These are phyloP conservation scores for Chunga burmeisteri DNA, from an alignment of 2,113 vertebrate genomes.

Conservation along the genomic window DNA sequence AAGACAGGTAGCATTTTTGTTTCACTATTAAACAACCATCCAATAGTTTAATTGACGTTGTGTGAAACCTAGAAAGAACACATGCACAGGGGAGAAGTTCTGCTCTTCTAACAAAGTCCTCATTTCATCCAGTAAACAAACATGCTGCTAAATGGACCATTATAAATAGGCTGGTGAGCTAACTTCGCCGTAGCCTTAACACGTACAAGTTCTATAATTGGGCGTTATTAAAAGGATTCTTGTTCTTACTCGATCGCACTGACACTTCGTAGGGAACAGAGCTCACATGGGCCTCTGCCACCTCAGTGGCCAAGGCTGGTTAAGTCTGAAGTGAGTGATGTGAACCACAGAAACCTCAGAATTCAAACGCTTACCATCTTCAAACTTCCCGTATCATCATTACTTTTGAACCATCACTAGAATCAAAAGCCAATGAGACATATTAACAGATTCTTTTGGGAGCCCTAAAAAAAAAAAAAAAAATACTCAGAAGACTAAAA, in stretches of 20 bases:
- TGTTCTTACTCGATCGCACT: not conserved
- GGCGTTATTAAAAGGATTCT: not conserved
- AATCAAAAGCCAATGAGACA: not conserved
- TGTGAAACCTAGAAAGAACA: not conserved
- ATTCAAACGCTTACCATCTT: not conserved
- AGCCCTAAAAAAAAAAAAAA: not conserved
- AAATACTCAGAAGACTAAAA: not conserved
- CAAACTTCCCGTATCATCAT: not conserved
- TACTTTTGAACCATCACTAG: not conserved
- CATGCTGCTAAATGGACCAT: not conserved
- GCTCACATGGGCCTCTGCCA: not conserved
- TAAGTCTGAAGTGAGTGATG: not conserved
- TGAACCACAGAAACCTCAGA: not conserved
- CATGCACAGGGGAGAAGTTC: rapidly evolving
- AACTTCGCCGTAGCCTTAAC: not conserved
- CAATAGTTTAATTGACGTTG: not conserved
- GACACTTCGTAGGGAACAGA: not conserved
- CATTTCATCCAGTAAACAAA: not conserved
- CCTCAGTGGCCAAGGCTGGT: not conserved
- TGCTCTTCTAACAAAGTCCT: not conserved
- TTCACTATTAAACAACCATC: not conserved
- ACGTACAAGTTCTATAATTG: not conserved
- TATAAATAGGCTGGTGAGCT: not conserved
- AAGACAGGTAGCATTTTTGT: not conserved
- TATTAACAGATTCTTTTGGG: not conserved